Evolutionary conservation across 2,888 invertebrate species (phyloP).

Genomic region (Magallana nippona): DNA sequence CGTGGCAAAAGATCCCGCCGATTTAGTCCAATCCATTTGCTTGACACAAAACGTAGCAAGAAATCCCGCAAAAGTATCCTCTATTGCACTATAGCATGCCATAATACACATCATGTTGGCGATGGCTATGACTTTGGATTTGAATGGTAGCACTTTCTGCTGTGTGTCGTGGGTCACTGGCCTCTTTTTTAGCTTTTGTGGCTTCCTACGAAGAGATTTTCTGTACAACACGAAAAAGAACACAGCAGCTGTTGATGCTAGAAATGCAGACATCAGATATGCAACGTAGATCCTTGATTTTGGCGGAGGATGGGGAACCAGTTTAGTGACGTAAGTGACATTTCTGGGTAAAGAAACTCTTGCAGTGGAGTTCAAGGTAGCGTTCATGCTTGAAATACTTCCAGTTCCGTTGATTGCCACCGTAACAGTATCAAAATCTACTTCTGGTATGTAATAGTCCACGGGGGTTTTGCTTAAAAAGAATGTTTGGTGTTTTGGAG

Average conservation of each 20-base stretch:
- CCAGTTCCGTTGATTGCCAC: background rate
- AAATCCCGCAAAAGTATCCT: slow-evolving; percentile 79
- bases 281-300: slow-evolving; percentile 47
- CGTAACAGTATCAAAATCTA: background rate
- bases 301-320: background rate
- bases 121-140: slow-evolving; percentile 51
- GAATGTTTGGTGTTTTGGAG: slow-evolving; percentile 43
- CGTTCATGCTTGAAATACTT: background rate
- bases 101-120: slow-evolving; percentile 55
- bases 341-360: background rate
- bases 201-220: slow-evolving; percentile 25
- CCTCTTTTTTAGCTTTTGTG: background rate
- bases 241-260: slow-evolving; percentile 53
- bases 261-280: slow-evolving; percentile 55
- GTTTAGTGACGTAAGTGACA: background rate
- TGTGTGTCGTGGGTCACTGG: slow-evolving; percentile 47
- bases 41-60: slow-evolving; percentile 77
- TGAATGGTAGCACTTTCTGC: slow-evolving; percentile 53
- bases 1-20: slow-evolving; percentile 74
- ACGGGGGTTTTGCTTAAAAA: slow-evolving; percentile 15
- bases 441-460: slow-evolving; percentile 4
- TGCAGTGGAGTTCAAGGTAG: background rate
- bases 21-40: slow-evolving; percentile 72
- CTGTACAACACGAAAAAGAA: slow-evolving; percentile 60
- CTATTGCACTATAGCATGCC: slow-evolving; percentile 71